These are phyloP conservation scores for Colius striatus DNA, from an alignment of 2,113 vertebrate species.

Conservation along the genomic window DNA sequence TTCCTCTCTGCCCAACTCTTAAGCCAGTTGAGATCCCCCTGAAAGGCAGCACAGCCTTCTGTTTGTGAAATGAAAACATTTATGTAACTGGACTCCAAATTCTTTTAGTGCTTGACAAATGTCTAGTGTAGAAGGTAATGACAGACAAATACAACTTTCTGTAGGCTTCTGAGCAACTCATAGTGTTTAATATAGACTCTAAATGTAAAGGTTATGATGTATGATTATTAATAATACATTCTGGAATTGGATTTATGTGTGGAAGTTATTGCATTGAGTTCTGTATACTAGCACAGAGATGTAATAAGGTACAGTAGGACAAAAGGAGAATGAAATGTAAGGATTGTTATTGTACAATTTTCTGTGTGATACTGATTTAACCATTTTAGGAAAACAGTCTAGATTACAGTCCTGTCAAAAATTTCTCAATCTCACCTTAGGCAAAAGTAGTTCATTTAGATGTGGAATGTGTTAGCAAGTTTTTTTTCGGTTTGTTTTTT, in stretches of 20 bases:
- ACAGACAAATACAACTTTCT: not conserved
- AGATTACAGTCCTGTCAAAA: not conserved
- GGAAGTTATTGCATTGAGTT: not conserved
- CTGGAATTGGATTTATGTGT: not conserved
- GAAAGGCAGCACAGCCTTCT: no score
- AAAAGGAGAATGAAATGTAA: not conserved
- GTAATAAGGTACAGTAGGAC: not conserved
- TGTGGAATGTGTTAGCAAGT: not conserved
- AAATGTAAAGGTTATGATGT: not conserved
- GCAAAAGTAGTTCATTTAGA: not conserved
- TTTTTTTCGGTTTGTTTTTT: not conserved
- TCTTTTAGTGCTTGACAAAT: not conserved
- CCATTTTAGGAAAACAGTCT: not conserved
- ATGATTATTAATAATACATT: not conserved
- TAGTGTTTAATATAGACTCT: not conserved
- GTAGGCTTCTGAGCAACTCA: not conserved
- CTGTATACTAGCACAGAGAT: not conserved
- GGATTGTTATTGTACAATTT: not conserved
- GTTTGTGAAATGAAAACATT: not conserved
- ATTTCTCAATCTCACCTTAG: not conserved
- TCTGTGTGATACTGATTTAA: not conserved
- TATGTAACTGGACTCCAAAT: not conserved
- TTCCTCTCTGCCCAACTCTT: no score
- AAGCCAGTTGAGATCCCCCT: no score
- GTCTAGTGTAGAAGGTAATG: not conserved